Conservation (phyloP, 1,140 invertebrate species). For the Lepidurus arcticus region DNA sequence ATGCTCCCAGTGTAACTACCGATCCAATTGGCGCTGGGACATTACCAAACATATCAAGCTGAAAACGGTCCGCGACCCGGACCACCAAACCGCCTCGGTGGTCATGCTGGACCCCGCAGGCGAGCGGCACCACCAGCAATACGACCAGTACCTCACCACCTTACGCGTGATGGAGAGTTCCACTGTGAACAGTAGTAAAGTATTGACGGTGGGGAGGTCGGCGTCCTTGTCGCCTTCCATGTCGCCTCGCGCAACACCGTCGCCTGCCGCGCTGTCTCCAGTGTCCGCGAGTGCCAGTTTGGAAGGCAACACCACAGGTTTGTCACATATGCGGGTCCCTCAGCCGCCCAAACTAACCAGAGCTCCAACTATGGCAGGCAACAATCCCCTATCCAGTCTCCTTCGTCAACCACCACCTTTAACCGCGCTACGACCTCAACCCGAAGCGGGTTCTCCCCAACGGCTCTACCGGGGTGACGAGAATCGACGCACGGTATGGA, state of each 20-base stretch:
- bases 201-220: neutral
- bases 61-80: constrained; percentile 72
- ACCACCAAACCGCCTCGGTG: constrained; percentile 63
- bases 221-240: constrained; percentile 7
- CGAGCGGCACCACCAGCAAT: constrained; percentile 82
- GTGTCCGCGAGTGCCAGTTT: constrained; percentile 20
- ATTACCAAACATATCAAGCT: constrained; percentile 91
- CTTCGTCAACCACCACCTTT: constrained; percentile 10
- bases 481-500: constrained; percentile 53
- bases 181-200: neutral
- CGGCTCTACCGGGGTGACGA: neutral
- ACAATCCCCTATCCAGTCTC: neutral
- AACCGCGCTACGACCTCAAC: constrained; percentile 25
- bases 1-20: constrained; percentile 86
- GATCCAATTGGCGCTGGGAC: constrained; percentile 68
- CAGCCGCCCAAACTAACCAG: neutral
- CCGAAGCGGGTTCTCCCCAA: constrained; percentile 38
- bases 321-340: neutral
- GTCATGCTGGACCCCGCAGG: constrained; percentile 87
- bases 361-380: neutral
- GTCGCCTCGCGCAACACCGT: neutral
- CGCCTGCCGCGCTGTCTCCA: constrained; percentile 20
- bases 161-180: constrained; percentile 49
- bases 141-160: constrained; percentile 76
- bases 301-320: neutral